Evolutionary conservation across 2,113 vertebrate species (phyloP), one percentile per base, ranked within the genome.

Genomic region (Emydocephalus ijimae): DNA sequence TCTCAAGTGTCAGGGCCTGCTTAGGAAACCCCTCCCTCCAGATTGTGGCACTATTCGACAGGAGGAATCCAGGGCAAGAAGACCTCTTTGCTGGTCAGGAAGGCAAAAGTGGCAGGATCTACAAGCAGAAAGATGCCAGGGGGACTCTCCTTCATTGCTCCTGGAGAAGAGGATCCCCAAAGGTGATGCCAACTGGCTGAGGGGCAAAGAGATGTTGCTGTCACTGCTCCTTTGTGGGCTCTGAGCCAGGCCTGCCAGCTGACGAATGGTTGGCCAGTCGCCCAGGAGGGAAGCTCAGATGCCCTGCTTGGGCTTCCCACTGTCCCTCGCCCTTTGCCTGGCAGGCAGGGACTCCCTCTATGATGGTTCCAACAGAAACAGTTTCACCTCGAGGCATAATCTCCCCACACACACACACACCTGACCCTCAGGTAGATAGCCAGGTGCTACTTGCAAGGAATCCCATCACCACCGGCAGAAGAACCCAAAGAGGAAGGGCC

Each of bases 361-460:
- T 39, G 34, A 34, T 39, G 69, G 95, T 94, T 96, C 96, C 0
- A 87, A 93, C 94, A 95, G 95, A 96, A 96, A 96, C 96, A 92
- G 96, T 95, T 96, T 94, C 92, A 95, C 89, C 94, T 94, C 89
- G 92, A 94, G 90, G 94, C 96, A 94, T 96, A 96, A 96, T 95
- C 96, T 92, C 8, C 91, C 94, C 2, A 0, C 43, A 3, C 43
- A 3, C 43, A 43, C 39, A 21, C 15, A 8, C 8, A 23, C 54
- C 3, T 34, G 52, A 11, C 29, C 26, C 87, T 20, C 52, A 88
- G 52, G 55, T 20, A 97, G 96, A 95, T 15, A 3, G 89, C 90
- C 87, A 91, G 55, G 90, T 93, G 91, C 92, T 85, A 89, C 91
- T 34, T 94, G n/a, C 94, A 93, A 95, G 94, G 93, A 94, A 94